phyloP scores from a whole-genome alignment of 92 coral and sea anemone species.

The Muricea muricata region DNA sequence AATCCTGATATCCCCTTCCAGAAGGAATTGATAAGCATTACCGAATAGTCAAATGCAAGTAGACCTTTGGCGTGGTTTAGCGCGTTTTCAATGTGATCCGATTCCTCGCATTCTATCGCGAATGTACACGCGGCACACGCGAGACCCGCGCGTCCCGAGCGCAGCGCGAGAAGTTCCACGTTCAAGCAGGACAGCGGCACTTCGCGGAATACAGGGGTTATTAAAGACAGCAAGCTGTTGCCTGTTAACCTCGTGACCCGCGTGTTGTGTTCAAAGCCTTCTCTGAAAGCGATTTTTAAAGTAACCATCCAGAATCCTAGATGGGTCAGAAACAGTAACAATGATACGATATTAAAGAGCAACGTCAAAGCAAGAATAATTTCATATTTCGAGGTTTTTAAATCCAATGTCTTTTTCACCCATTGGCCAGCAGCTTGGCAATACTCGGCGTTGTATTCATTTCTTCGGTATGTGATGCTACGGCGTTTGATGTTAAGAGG shows the following conservation, averaged over 20 bases:
- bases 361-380: slow-evolving; percentile 66
- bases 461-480: neutral
- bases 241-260: slow-evolving; percentile 75
- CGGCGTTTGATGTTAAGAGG: neutral
- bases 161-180: slow-evolving; percentile 77
- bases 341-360: slow-evolving; percentile 70
- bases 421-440: slow-evolving; percentile 25
- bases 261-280: slow-evolving; percentile 72
- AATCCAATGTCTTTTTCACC: slow-evolving; percentile 53
- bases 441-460: neutral
- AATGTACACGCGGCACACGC: slow-evolving; percentile 86
- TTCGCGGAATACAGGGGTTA: slow-evolving; percentile 84
- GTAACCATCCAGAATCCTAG: slow-evolving; percentile 81
- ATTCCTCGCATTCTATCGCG: slow-evolving; percentile 62
- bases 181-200: slow-evolving; percentile 88
- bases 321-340: slow-evolving; percentile 72
- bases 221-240: slow-evolving; percentile 72
- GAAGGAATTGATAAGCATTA: slow-evolving; percentile 72
- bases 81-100: slow-evolving; percentile 69
- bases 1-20: slow-evolving; percentile 95
- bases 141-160: slow-evolving; percentile 83
- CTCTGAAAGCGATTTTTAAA: slow-evolving; percentile 67
- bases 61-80: slow-evolving; percentile 61
- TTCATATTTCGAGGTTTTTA: slow-evolving; percentile 50
- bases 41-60: slow-evolving; percentile 68